Base-by-base conservation (phyloP, 1,140 invertebrate species). In the Caenorhabditis briggsae region DNA sequence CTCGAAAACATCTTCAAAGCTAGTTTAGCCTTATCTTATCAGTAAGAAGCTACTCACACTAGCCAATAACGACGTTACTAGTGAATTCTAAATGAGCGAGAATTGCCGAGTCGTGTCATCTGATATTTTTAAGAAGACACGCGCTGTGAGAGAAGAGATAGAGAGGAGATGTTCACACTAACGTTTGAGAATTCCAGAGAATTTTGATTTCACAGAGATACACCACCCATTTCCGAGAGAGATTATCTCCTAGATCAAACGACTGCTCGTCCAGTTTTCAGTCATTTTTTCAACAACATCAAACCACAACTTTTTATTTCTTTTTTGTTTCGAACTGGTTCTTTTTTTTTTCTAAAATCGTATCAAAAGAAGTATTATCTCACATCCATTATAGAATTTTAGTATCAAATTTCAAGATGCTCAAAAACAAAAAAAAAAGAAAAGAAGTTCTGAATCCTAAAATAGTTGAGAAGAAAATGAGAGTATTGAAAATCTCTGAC, bases 371-470 rank as follows among this genome's bases (percentile, higher is more conserved):
- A 78, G 46, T 23, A 46, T 78, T 78, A 46, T 78, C 46, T 78
- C 46, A 78, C 70, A 78, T 50, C 70, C 33, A 78, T 78, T 46
- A 70, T 46, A 46, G 64, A 41, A 70, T 70, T 70, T 64, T 50
- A 78, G 70, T 78, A 78, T 78, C 46, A 23, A 18, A n/a, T 78
- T 78, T 50, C 70, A 70, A 70, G 14, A 33, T 18, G 41, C 18
- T 53, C n/a, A 14, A 70, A 70, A 43, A 70, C 33, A 46, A 50
- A 41, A 78, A 50, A 50, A 25, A 53, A 65, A n/a, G n/a, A 20
- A 20, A 59, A 46, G 16, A 46, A 70, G 16, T 18, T 78, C 53
- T 53, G 8, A 5, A 23, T 53, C 70, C 46, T 23, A 78, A 78
- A 78, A 78, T 78, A 78, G 46, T 46, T 12, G 16, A 70, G 16